phyloP scores from a whole-genome alignment of 2,888 invertebrate genomes.

The Rhogogaster chlorosoma region DNA sequence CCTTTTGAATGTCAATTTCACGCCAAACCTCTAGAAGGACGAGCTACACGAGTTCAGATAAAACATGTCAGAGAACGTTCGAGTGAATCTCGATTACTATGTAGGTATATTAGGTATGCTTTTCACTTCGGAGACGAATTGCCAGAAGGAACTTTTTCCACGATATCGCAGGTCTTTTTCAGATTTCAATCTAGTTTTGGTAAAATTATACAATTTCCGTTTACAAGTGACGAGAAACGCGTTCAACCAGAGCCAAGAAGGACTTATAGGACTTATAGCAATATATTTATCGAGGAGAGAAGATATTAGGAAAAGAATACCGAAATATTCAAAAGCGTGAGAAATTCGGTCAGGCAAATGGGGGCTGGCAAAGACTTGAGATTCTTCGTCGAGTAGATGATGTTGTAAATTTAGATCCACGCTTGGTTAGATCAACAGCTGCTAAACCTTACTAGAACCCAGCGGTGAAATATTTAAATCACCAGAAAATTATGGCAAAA shows the following conservation, averaged over 20 bases:
- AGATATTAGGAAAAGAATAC: not conserved
- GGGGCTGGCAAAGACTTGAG: constrained; percentile 65
- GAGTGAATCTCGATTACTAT: not conserved
- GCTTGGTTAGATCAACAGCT: constrained; percentile 27
- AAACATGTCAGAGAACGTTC: not conserved
- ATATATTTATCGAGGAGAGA: not conserved
- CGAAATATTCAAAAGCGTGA: not conserved
- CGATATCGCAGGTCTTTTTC: not conserved
- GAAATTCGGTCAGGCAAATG: constrained; percentile 66
- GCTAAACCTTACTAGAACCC: not conserved
- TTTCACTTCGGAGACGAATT: not conserved
- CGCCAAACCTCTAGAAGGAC: not conserved
- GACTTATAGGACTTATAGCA: not conserved
- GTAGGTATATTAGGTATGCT: not conserved
- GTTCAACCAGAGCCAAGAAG: not conserved
- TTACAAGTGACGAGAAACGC: not conserved
- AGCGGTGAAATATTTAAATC: not conserved
- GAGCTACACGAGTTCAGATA: not conserved
- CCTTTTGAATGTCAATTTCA: not conserved
- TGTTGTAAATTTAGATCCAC: constrained; percentile 47
- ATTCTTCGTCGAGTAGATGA: constrained; percentile 60
- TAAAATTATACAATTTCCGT: not conserved
- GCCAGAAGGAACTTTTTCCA: not conserved
- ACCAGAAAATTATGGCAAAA: not conserved
- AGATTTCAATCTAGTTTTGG: not conserved